Evolutionary conservation across 2,113 vertebrate genomes (phyloP).

Genomic region (Poeciliopsis retropinna): DNA sequence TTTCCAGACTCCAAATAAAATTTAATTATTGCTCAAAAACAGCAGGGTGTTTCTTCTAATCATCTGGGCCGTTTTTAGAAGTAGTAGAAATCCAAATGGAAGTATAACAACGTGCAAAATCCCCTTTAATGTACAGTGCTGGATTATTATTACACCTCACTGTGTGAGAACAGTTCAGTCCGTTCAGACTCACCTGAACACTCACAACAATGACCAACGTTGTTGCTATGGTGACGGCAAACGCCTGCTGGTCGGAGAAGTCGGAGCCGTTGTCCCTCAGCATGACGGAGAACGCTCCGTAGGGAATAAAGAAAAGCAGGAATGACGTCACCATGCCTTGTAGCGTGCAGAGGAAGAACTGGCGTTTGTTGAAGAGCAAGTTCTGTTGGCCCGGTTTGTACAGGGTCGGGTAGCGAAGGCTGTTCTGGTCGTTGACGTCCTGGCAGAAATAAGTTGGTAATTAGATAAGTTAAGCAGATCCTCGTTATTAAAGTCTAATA

Average conservation of each 20-base stretch:
- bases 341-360: slow-evolving; percentile 85
- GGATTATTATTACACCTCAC: background rate
- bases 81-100: too few relatives aligned
- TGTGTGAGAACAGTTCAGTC: background rate
- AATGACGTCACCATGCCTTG: slow-evolving; percentile 85
- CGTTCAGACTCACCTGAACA: slow-evolving; percentile 80
- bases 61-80: too few relatives aligned
- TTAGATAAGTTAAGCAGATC: background rate
- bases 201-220: slow-evolving; percentile 87
- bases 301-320: slow-evolving; percentile 87
- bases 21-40: too few relatives aligned
- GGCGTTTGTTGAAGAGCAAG: slow-evolving; percentile 87
- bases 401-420: slow-evolving; percentile 81
- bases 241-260: slow-evolving; percentile 84
- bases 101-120: too few relatives aligned
- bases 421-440: slow-evolving; percentile 86
- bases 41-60: too few relatives aligned
- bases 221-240: slow-evolving; percentile 86
- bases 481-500: background rate
- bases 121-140: too few relatives aligned
- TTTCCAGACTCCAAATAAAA: too few relatives aligned
- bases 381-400: slow-evolving; percentile 86
- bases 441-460: slow-evolving; percentile 34
- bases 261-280: slow-evolving; percentile 81
- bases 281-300: slow-evolving; percentile 78